Base-by-base conservation (phyloP, 2,888 invertebrate genomes). In the Tortrix viridana region DNA sequence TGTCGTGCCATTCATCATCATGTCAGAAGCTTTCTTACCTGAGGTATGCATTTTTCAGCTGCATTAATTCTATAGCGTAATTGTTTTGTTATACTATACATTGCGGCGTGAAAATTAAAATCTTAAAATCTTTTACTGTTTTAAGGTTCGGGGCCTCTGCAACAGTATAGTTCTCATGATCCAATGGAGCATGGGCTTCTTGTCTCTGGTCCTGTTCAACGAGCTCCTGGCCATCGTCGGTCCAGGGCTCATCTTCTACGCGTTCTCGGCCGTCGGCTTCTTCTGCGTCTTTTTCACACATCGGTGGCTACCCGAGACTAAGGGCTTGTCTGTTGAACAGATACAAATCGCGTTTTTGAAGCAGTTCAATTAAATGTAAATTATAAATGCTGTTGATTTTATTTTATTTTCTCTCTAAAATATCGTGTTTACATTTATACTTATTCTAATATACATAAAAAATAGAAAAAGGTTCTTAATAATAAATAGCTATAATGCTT, bases 1-100 rank as follows among this genome's bases (percentile, higher is more conserved):
- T 5, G 82, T 84, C 0, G 80, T 87, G 18, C 88, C 89, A 0
- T 89, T 84, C 37, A 83, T 92, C 5, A 67, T 89, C 7, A 75
- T 84, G 47, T 82, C 87, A 37, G 92, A 92, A 69, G 80, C 89
- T 0, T 91, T 91, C 65, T 67, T 89, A 9, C 86, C 90, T 5
- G 86, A 89, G 80, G 88, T 90, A 58, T n/a, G n/a, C n/a, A 60
- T 6, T 1, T 20, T 38, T 19, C 9, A 44, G 5, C 32, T 14
- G 26, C 18, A 26, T 4, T 9, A 1, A 9, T 26, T 48, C 44
- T 16, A 12, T 18, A 12, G 3, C 2, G 18, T 18, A 19, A 44
- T 43, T 18, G 43, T 43, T 18, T n/a, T n/a, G n/a, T n/a, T n/a
- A n/a, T n/a, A n/a, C n/a, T n/a, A n/a, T n/a, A n/a, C n/a, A n/a